Evolutionary conservation across 2,113 vertebrate genomes (phyloP).

Genomic region (Micromys minutus): DNA sequence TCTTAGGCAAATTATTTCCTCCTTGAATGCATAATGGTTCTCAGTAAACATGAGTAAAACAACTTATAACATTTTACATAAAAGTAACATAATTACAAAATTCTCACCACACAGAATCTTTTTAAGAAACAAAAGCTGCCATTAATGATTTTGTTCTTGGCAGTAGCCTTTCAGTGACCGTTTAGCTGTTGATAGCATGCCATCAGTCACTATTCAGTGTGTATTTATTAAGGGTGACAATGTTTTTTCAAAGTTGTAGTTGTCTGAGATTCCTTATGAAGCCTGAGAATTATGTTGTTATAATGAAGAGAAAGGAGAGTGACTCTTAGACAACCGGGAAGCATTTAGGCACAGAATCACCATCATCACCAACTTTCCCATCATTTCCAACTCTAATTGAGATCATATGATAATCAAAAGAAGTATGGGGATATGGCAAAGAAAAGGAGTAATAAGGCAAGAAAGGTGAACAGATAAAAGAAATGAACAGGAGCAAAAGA

Average conservation of each 20-base stretch:
- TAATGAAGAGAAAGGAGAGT: too few relatives aligned
- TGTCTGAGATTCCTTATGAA: background rate
- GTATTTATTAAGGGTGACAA: background rate
- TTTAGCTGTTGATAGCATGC: background rate
- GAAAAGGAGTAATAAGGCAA: background rate
- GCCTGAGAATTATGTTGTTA: background rate
- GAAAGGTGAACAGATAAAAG: background rate
- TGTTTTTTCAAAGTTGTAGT: background rate
- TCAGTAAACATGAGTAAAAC: background rate
- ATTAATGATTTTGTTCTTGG: background rate
- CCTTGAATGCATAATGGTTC: background rate
- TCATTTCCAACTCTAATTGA: rapidly evolving
- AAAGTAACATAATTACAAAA: background rate
- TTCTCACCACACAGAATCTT: background rate
- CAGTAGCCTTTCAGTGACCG: background rate
- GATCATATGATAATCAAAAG: background rate
- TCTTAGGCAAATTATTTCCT: background rate
- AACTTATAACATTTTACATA: background rate
- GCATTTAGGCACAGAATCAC: too few relatives aligned
- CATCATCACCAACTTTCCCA: background rate
- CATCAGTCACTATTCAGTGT: background rate
- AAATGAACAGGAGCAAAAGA: background rate
- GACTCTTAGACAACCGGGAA: background rate
- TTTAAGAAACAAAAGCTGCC: background rate
- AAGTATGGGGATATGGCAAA: too few relatives aligned